Conservation (phyloP, 2,888 invertebrate genomes). For the Aromia moschata region DNA sequence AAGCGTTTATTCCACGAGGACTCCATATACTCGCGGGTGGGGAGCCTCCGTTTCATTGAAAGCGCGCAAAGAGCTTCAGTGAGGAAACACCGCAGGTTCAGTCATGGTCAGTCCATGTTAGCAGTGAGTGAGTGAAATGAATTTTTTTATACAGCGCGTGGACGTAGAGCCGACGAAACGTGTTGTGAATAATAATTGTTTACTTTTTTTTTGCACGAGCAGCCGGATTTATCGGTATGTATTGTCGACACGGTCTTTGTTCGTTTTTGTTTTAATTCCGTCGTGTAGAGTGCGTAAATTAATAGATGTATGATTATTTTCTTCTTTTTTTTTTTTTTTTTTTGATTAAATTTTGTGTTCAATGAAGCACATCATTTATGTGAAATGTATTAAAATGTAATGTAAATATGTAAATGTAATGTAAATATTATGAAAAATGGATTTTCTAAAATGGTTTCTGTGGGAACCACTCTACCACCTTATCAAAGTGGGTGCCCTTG, state of each 20-base stretch:
- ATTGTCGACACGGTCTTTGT: background rate
- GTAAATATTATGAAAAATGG: no score
- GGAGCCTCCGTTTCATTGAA: constrained; percentile 48
- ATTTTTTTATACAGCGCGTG: constrained; percentile 41
- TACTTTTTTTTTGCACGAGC: background rate
- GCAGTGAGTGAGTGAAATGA: constrained; percentile 45
- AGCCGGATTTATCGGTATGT: background rate
- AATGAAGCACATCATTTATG: no score
- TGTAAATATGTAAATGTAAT: no score
- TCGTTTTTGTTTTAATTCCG: no score
- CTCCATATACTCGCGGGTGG: constrained; percentile 37
- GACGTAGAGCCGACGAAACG: constrained; percentile 26
- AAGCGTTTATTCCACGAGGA: background rate
- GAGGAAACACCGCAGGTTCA: constrained; percentile 45
- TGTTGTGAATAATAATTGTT: constrained; percentile 24
- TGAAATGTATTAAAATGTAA: no score
- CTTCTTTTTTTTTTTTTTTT: background rate
- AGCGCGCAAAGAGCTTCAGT: constrained; percentile 43
- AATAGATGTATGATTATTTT: background rate
- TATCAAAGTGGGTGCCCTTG: no score
- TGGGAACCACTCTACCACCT: no score
- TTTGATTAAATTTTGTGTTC: no score
- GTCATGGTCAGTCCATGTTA: constrained; percentile 47
- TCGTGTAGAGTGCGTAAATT: no score
- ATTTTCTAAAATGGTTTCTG: no score